Evolutionary conservation across 2,113 vertebrate species (phyloP).

Genomic region (Nyctereutes procyonoides): DNA sequence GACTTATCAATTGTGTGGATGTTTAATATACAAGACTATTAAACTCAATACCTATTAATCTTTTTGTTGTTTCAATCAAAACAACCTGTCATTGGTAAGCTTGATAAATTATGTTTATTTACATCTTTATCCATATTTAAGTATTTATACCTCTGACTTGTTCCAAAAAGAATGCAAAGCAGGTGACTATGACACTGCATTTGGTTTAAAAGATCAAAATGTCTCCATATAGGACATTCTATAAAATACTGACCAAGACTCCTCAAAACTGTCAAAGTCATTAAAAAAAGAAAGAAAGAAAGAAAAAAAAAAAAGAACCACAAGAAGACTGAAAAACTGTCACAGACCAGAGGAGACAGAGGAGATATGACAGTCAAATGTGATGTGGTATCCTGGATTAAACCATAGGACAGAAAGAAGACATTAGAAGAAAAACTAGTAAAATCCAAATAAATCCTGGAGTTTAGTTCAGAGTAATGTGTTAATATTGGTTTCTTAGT

Average conservation of each 20-base stretch:
- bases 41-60: background rate
- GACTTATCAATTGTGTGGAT: background rate
- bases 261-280: background rate
- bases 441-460: background rate
- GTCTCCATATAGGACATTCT: background rate
- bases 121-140: background rate
- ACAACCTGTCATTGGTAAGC: background rate
- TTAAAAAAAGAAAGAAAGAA: too few relatives aligned
- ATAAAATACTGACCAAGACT: background rate
- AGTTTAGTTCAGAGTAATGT: background rate
- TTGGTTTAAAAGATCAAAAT: constrained; percentile 11
- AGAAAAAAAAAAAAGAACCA: background rate
- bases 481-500: background rate
- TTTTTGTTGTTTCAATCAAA: background rate
- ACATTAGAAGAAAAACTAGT: background rate
- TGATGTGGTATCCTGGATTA: background rate
- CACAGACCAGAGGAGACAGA: background rate
- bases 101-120: background rate
- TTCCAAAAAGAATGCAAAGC: constrained; percentile 17
- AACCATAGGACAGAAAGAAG: background rate
- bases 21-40: background rate
- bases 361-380: background rate
- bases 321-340: background rate
- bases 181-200: background rate
- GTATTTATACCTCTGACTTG: background rate